A percentile compares a stretch with the other conserved stretches of the same genome.
These are phyloP conservation scores for Rhabdomys pumilio DNA, from an alignment of 2,797 vertebrate genomes.

Conservation along the genomic window DNA sequence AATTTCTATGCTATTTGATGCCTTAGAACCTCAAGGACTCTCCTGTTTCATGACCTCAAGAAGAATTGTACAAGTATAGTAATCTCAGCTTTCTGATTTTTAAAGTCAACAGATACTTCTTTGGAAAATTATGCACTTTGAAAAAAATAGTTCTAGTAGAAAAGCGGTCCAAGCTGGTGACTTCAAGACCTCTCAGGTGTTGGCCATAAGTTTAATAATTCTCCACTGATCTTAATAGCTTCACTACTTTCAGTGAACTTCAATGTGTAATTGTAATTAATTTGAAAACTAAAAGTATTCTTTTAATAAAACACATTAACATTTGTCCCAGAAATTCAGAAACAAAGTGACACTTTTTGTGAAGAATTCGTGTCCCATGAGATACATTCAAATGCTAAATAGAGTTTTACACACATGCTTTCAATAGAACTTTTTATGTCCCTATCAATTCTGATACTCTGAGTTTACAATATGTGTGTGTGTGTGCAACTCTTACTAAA, in stretches of 20 bases:
- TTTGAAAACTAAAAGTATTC: neutral
- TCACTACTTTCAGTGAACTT: neutral
- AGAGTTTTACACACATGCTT: neutral
- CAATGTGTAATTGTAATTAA: neutral
- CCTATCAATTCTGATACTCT: neutral
- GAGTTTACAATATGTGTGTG: neutral
- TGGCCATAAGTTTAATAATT: neutral
- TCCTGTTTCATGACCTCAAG: neutral
- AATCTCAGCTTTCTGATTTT: conserved; percentile 12
- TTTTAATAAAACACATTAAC: conserved; percentile 10
- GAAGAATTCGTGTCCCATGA: neutral
- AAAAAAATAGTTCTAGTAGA: conserved; percentile 7
- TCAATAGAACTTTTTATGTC: neutral
- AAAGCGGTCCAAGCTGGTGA: neutral
- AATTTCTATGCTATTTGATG: conserved; percentile 5
- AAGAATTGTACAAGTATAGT: neutral
- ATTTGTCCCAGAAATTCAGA: conserved; percentile 14
- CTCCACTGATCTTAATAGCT: neutral
- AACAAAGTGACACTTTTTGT: neutral
- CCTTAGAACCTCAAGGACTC: conserved; percentile 9
- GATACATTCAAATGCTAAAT: neutral
- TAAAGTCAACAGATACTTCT: conserved; percentile 36
- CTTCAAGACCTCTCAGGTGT: neutral
- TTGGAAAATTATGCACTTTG: neutral
- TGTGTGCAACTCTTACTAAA: neutral